Percentiles rank a stretch among this genome's conserved stretches.
Evolutionary conservation across 2,113 vertebrate genomes (phyloP).

Genomic region (Leptodactylus fuscus): DNA sequence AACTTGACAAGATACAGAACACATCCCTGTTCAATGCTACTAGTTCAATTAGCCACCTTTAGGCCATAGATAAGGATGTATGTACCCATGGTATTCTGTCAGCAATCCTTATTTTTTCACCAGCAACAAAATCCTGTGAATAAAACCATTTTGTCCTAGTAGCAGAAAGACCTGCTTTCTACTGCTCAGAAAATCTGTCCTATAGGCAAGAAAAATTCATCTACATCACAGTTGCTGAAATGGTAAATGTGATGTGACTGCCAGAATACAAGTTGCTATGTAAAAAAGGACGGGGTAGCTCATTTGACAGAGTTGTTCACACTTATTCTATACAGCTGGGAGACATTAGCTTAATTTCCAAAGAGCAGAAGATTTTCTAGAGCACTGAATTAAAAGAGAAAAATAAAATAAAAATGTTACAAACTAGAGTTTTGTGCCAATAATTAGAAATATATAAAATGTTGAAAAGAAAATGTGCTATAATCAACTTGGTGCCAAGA

Average conservation of each 20-base stretch:
- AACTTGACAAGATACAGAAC: constrained; percentile 66
- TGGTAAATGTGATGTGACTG: constrained; percentile 79
- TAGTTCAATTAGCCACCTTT: constrained; percentile 73
- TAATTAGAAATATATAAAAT: background rate
- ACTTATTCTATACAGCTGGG: constrained; percentile 75
- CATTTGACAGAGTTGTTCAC: constrained; percentile 82
- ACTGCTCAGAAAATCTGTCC: constrained; percentile 70
- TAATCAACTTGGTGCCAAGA: background rate
- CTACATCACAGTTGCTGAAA: constrained; percentile 69
- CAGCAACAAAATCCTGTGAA: constrained; percentile 66
- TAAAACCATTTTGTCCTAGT: constrained; percentile 67
- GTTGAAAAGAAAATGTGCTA: background rate
- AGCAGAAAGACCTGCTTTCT: constrained; percentile 67
- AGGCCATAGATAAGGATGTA: constrained; percentile 68
- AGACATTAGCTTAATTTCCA: constrained; percentile 76
- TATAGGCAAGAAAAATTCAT: constrained; percentile 72
- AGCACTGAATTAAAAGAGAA: constrained; percentile 62
- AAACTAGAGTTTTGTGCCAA: background rate
- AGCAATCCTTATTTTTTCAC: constrained; percentile 70
- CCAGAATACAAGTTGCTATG: constrained; percentile 67
- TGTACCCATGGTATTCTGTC: constrained; percentile 70
- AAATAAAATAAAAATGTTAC: constrained; percentile 55
- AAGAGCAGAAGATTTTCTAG: constrained; percentile 70
- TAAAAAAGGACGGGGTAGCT: constrained; percentile 68
- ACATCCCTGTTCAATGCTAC: constrained; percentile 66